Evolutionary conservation across 2,113 vertebrate species (phyloP).

Genomic region (Synchiropus splendidus): DNA sequence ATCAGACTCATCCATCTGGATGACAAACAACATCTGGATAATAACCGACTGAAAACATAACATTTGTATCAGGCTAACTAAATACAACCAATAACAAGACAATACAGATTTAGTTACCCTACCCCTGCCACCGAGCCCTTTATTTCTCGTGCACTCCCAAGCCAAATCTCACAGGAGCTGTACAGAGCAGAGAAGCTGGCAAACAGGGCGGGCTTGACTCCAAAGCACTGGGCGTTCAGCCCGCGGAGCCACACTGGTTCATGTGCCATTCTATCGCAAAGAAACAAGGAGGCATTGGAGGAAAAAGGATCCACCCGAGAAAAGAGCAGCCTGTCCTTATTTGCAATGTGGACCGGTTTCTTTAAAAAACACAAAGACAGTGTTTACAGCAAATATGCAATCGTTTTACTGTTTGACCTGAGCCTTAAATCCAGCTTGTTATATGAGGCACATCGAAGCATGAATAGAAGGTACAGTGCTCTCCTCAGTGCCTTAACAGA

Average conservation of each 20-base stretch:
- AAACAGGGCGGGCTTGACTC: constrained; percentile 31
- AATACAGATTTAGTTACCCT: not conserved
- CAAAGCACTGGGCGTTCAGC: constrained; percentile 38
- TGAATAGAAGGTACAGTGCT: too few relatives aligned
- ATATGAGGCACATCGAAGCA: too few relatives aligned
- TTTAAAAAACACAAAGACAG: too few relatives aligned
- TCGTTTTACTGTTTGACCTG: too few relatives aligned
- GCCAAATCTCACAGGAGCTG: constrained; percentile 32
- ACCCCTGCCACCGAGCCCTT: not conserved
- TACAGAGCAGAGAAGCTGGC: constrained; percentile 31
- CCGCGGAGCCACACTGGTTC: constrained; percentile 39
- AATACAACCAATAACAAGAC: not conserved
- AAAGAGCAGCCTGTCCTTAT: too few relatives aligned
- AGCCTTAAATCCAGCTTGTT: too few relatives aligned
- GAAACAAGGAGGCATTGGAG: not conserved
- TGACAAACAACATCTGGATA: too few relatives aligned
- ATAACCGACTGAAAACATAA: not conserved
- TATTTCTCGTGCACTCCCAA: not conserved
- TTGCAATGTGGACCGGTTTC: too few relatives aligned
- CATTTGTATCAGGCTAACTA: not conserved
- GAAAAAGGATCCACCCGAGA: not conserved
- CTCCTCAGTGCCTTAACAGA: too few relatives aligned
- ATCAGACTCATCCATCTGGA: not conserved
- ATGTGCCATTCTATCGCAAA: constrained; percentile 21
- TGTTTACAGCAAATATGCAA: too few relatives aligned